Base-by-base conservation (phyloP, 2,797 vertebrate species). In the Eurystomus glaucurus region DNA sequence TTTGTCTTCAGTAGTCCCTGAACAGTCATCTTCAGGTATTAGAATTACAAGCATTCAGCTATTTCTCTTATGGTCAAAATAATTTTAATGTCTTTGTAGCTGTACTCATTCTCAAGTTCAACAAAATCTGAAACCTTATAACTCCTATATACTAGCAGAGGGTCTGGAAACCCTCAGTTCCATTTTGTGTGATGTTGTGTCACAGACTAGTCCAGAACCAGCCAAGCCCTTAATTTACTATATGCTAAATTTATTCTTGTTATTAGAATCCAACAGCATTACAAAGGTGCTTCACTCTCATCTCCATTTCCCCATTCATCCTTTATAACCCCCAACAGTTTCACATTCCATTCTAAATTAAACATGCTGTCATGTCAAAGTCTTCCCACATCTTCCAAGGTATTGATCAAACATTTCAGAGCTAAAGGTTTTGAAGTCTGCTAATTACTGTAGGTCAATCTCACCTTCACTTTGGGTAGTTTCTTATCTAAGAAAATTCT, bases 161-260 rank as follows among this genome's bases (percentile, higher is more conserved):
- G 22, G n/a, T 68, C 87, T 91, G n/a, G 60, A 80, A 83, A 48
- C 13, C 11, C 19, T 35, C 17, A 4, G 14, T 55, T 82, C 66
- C 19, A 3, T 58, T 31, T 39, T 60, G 17, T 31, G 58, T 76
- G 46, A 9, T n/a, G 5, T 18, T 75, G 18, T 85, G 35, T 72
- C 71, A 74, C 46, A 62, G 46, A 17, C 22, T 15, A 54, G 31
- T 18, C 31, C 22, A 81, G 57, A 88, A 29, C 29, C 9, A 88
- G 8, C 26, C 72, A 69, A 83, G 39, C 57, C 52, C 66, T 75
- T 35, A 37, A 70, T 91, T 48, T 62, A 60, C 55, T 26, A 4
- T 89, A 39, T 94, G 90, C 80, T 90, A 87, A 93, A 95, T 96
- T 94, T 95, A 89, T 94, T 94, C 93, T 85, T 39, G 4, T 77